A percentile compares a stretch with the other conserved stretches of the same genome.
Conservation (phyloP, 2,888 invertebrate genomes). For the Poecilobothrus nobilitatus region DNA sequence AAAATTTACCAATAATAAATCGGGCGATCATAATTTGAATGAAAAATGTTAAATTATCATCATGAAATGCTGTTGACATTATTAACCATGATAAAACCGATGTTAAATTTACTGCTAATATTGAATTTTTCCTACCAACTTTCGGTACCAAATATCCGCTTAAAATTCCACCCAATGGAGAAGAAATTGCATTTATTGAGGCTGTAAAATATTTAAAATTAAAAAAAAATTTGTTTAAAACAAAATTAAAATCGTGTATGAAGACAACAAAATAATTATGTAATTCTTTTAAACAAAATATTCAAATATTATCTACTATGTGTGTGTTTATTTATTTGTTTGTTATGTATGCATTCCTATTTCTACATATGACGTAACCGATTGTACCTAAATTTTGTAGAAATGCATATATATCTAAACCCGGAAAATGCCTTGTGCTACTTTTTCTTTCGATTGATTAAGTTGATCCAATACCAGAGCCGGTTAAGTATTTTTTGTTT, state of each 20-base stretch:
- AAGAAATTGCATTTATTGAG: conserved; percentile 37
- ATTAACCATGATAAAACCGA: conserved; percentile 37
- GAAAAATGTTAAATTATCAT: conserved; percentile 28
- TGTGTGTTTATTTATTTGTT: no score
- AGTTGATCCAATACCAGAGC: no score
- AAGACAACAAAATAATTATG: no score
- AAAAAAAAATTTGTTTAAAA: neutral
- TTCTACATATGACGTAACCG: no score
- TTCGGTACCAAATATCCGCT: conserved; percentile 37
- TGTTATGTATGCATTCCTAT: no score
- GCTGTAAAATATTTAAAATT: conserved; percentile 26
- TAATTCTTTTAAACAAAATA: neutral
- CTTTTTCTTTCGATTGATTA: no score
- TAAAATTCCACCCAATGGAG: conserved; percentile 39
- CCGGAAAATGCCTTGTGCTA: no score
- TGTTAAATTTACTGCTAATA: conserved; percentile 35
- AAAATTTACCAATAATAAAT: conserved; percentile 35
- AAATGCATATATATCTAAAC: no score
- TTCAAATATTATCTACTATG: no score
- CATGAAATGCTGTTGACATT: conserved; percentile 33
- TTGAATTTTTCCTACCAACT: conserved; percentile 37
- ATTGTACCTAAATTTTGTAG: no score
- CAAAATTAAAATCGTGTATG: neutral
- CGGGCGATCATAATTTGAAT: conserved; percentile 37
- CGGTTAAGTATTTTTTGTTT: no score